Conservation (phyloP, 92 coral and sea anemone species). For the Phenganax marumi region DNA sequence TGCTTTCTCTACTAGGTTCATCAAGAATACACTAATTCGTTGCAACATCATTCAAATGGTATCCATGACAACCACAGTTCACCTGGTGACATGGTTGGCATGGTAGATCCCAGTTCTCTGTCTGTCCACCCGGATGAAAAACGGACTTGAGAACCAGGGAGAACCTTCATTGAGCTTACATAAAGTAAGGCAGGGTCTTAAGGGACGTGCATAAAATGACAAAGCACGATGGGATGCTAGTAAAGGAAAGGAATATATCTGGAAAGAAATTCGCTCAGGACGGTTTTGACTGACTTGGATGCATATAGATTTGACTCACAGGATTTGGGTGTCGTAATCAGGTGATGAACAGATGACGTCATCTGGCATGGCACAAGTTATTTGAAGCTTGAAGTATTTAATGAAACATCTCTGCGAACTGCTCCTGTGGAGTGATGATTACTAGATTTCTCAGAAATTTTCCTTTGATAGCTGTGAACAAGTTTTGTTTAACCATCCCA, state of each 20-base stretch:
- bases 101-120: slow-evolving; percentile 43
- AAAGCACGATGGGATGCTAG: neutral
- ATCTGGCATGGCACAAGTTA: neutral
- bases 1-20: slow-evolving; percentile 20
- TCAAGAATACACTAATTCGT: slow-evolving; percentile 28
- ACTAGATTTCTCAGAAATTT: neutral
- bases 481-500: neutral
- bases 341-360: too few relatives aligned
- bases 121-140: slow-evolving; percentile 30
- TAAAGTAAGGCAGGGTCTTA: neutral
- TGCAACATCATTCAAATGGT: slow-evolving; percentile 38
- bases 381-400: slow-evolving; percentile 15
- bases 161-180: neutral
- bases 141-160: too few relatives aligned
- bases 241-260: slow-evolving; percentile 6
- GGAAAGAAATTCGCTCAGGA: neutral
- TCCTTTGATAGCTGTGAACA: neutral
- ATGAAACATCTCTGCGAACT: neutral
- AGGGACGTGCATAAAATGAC: neutral
- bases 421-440: slow-evolving; percentile 22
- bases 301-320: too few relatives aligned
- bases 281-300: neutral
- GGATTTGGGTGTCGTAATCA: too few relatives aligned
- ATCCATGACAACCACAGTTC: slow-evolving; percentile 38
- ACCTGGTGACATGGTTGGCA: slow-evolving; percentile 35